Conservation (phyloP, 53 echinoderm and acorn worm species). For the Mesocentrotus franciscanus region DNA sequence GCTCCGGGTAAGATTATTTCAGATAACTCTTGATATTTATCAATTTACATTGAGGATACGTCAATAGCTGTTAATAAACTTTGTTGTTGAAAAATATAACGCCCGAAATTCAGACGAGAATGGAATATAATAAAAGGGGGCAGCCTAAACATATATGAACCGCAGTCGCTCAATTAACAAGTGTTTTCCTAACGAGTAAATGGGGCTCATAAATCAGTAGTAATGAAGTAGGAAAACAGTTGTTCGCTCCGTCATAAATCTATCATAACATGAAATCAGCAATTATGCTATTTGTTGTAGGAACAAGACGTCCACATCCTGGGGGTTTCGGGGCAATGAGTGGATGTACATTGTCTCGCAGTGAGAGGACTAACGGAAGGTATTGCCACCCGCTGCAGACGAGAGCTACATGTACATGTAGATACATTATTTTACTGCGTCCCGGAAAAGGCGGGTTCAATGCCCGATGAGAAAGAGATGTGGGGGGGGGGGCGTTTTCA, state of each 20-base stretch:
- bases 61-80: background rate
- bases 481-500: background rate
- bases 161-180: conserved; percentile 49
- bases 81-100: background rate
- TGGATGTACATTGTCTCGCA: conserved; percentile 6
- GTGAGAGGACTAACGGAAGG: background rate
- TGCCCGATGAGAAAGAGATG: background rate
- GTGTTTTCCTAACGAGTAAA: conserved; percentile 55
- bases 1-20: background rate
- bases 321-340: background rate
- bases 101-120: background rate
- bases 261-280: conserved; percentile 50
- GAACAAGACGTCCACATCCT: background rate
- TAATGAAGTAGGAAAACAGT: conserved; percentile 61
- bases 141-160: background rate
- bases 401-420: background rate
- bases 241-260: conserved; percentile 48
- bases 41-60: background rate
- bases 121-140: background rate
- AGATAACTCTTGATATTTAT: background rate
- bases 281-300: conserved; percentile 24
- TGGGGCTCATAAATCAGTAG: conserved; percentile 37
- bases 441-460: background rate
- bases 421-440: background rate
- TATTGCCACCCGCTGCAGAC: background rate